phyloP scores from a whole-genome alignment of 2,888 invertebrate genomes.

The Bombylius discolor region DNA sequence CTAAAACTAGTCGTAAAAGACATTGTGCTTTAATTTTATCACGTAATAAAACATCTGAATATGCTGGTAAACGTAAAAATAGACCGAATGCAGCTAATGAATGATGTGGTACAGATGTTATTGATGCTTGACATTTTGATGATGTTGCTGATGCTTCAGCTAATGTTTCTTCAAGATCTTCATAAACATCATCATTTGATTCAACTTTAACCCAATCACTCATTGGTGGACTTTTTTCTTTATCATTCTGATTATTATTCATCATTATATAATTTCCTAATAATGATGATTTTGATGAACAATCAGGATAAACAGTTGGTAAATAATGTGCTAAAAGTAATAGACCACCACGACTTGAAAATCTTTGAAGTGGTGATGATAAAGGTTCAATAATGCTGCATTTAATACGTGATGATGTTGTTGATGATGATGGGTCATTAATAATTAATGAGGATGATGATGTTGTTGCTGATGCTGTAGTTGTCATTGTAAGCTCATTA shows the following conservation, averaged over 20 bases:
- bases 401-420: conserved; percentile 12
- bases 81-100: conserved; percentile 82
- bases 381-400: conserved; percentile 31
- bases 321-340: conserved; percentile 78
- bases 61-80: conserved; percentile 77
- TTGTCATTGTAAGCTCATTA: not conserved
- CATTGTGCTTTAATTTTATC: conserved; percentile 78
- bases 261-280: no score
- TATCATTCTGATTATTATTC: conserved; percentile 26
- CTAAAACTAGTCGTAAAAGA: conserved; percentile 71
- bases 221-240: conserved; percentile 33
- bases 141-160: conserved; percentile 41
- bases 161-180: conserved; percentile 45
- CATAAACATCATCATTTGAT: conserved; percentile 48
- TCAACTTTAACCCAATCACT: conserved; percentile 40
- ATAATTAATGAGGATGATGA: not conserved
- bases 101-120: conserved; percentile 69
- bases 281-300: conserved; percentile 43
- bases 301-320: conserved; percentile 76
- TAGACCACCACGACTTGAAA: conserved; percentile 78
- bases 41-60: conserved; percentile 74
- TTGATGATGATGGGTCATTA: not conserved
- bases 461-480: not conserved
- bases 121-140: no score
- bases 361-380: conserved; percentile 58